Percentiles rank a stretch among this genome's conserved stretches.
phyloP scores from a whole-genome alignment of 2,797 vertebrate genomes.

The Heteromormyrus szaboi region DNA sequence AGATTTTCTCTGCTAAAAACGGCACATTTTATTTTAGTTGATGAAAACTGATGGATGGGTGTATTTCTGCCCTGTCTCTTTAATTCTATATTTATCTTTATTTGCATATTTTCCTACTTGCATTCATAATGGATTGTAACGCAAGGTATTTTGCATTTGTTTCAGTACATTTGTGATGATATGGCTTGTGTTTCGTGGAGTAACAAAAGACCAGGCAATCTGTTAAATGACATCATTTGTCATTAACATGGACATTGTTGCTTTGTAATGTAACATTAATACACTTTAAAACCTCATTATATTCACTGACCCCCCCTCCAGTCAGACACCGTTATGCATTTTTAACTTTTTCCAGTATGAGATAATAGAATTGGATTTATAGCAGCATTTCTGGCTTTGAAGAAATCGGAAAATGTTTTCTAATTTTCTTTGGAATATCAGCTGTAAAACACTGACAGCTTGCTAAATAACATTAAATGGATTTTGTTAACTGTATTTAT shows the following conservation, averaged over 20 bases:
- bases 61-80: not conserved
- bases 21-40: not conserved
- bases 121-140: not conserved
- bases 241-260: not conserved
- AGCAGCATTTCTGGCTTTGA: not conserved
- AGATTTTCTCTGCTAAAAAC: not conserved
- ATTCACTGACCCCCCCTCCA: not conserved
- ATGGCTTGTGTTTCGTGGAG: not conserved
- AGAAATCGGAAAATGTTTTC: not conserved
- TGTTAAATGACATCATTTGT: not conserved
- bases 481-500: not conserved
- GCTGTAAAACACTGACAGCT: not conserved
- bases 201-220: not conserved
- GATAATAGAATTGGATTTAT: not conserved
- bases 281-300: constrained; percentile 1
- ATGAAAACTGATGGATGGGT: not conserved
- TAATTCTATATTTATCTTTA: not conserved
- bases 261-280: not conserved
- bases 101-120: not conserved
- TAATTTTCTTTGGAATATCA: not conserved
- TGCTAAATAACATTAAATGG: not conserved
- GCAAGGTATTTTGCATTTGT: not conserved
- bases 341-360: not conserved
- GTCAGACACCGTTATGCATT: not conserved
- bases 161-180: not conserved